Base-by-base conservation (phyloP, 2,888 invertebrate species). In the Agapostemon virescens region DNA sequence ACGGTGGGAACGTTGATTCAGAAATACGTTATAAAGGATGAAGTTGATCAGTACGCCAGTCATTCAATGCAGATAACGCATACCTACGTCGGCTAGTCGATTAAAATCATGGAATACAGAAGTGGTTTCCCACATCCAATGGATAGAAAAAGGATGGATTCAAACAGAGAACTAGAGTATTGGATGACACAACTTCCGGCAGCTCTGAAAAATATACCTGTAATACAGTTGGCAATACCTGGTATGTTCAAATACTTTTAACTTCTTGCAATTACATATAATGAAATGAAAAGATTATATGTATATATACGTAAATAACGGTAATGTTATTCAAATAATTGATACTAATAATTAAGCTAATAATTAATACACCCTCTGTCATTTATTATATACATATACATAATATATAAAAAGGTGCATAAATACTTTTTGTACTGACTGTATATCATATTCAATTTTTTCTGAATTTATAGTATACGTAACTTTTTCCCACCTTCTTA, bases 201-300 rank as follows among this genome's bases (percentile, higher is more conserved):
- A 23, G 91, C 93, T 76, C 89, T 96, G 40, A 94, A 94, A 88
- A 93, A 94, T 78, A 82, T 95, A 78, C 95, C 97, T 36, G 92
- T 97, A 77, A 95, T 96, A 85, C 94, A 95, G 89, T 93, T 97
- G 85, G 96, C 96, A 33, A 96, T 97, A 92, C 96, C 96, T 93
- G 96, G 96, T 96, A 94, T 89, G 88, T 86, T 20, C 36, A 84
- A 83, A 61, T 63, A 15, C 40, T 68, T 64, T 9, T 75, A 26
- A 52, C 26, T 0, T 26, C 40, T 5, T 30, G 15, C n/a, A 72
- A 58, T 33, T 23, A n/a, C 30, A 20, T 5, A 58, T 72, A 0
- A 17, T 11, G 1, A 42, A 36, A 5, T 71, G 13, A 5, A 42
- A 64, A 64, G 13, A 58, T 30, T 9, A 9, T 17, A 2, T 45